Evolutionary conservation across 2,888 invertebrate genomes (phyloP).

Genomic region (Deilephila porcellus): DNA sequence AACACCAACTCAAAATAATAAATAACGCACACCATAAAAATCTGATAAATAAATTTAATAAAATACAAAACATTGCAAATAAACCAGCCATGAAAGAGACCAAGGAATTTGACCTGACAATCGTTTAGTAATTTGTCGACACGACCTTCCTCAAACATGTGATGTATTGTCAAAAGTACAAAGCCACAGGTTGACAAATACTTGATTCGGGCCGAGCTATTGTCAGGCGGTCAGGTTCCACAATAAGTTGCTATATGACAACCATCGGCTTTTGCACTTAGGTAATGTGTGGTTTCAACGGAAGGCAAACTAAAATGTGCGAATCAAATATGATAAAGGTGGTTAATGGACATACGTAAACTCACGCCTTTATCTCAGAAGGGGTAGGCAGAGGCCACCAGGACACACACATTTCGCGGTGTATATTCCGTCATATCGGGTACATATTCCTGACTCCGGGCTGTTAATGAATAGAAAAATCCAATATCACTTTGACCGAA

Average conservation of each 20-base stretch:
- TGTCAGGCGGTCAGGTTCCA: conserved; percentile 45
- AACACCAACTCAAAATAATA: too few relatives aligned
- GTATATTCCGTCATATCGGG: too few relatives aligned
- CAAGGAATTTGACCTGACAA: conserved; percentile 4
- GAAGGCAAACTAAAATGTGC: neutral
- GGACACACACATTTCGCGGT: too few relatives aligned
- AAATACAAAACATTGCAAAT: neutral
- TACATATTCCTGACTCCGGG: too few relatives aligned
- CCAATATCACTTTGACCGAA: too few relatives aligned
- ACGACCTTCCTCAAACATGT: conserved; percentile 23
- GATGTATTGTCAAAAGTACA: conserved; percentile 29
- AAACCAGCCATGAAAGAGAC: neutral
- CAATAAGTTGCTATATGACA: neutral
- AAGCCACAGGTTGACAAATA: conserved; percentile 59
- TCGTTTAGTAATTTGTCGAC: conserved; percentile 22
- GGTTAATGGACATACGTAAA: too few relatives aligned
- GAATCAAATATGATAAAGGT: too few relatives aligned
- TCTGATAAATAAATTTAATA: neutral
- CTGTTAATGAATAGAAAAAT: too few relatives aligned
- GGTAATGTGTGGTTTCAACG: neutral
- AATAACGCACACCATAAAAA: neutral
- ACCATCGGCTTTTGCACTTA: conserved; percentile 16
- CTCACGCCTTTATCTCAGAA: too few relatives aligned
- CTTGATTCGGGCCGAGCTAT: conserved; percentile 60
- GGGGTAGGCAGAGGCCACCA: too few relatives aligned